Conservation (phyloP, 1,140 invertebrate genomes). For the Mycetomoellerius zeteki region DNA sequence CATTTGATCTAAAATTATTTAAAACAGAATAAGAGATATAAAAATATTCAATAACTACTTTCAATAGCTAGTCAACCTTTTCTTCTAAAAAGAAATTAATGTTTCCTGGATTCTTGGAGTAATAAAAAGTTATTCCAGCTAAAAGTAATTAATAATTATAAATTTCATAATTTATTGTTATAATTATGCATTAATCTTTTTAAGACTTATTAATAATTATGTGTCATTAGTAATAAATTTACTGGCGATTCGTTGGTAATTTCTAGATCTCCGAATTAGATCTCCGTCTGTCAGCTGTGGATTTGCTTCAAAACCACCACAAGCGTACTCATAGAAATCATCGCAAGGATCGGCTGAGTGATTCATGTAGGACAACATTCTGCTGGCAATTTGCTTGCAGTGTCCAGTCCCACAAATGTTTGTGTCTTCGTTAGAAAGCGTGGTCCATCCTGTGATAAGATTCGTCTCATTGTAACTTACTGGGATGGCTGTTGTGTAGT, state of each 20-base stretch:
- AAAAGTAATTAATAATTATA: too few relatives aligned
- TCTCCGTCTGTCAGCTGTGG: constrained; percentile 71
- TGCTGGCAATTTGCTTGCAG: constrained; percentile 81
- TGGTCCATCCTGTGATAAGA: neutral
- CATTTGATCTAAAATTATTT: constrained; percentile 74
- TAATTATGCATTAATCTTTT: too few relatives aligned
- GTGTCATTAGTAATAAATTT: constrained; percentile 22
- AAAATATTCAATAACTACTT: neutral
- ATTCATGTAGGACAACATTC: constrained; percentile 86
- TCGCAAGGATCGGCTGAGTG: constrained; percentile 88
- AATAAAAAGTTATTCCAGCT: too few relatives aligned
- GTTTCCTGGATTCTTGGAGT: too few relatives aligned
- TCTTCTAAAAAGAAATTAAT: neutral
- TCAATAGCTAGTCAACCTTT: neutral
- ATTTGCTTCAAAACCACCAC: constrained; percentile 85
- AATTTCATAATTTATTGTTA: too few relatives aligned
- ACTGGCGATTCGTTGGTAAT: constrained; percentile 72
- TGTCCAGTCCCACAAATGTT: constrained; percentile 69
- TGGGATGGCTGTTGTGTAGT: neutral
- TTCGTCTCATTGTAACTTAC: neutral
- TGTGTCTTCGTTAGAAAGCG: neutral
- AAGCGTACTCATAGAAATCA: constrained; percentile 90
- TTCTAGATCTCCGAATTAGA: constrained; percentile 25
- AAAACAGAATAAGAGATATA: neutral
- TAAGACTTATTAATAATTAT: too few relatives aligned